Conservation (phyloP, 2,797 vertebrate genomes). For the Rhinophrynus dorsalis region DNA sequence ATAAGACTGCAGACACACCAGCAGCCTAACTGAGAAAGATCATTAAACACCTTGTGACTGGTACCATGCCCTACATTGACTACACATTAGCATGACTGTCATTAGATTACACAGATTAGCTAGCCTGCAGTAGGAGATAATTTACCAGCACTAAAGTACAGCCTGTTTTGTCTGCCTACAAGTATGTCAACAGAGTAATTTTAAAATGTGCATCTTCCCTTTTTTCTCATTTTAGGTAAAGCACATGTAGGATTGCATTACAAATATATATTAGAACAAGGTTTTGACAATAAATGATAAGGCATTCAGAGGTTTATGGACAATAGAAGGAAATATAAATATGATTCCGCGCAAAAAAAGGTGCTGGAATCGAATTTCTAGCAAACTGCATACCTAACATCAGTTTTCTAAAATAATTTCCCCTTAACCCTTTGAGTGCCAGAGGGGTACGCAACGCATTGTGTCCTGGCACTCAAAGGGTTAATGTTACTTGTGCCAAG, state of each 20-base stretch:
- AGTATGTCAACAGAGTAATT: slow-evolving; percentile 8
- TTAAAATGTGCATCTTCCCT: background rate
- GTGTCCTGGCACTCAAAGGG: too few species aligned
- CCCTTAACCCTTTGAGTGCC: too few species aligned
- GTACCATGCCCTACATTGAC: slow-evolving; percentile 22
- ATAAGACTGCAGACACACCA: slow-evolving; percentile 5
- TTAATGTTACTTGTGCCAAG: too few species aligned
- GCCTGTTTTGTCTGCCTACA: slow-evolving; percentile 15
- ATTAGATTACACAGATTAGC: slow-evolving; percentile 38
- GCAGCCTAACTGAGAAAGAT: slow-evolving; percentile 5
- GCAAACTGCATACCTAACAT: too few species aligned
- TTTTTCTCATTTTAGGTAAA: background rate
- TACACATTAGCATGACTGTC: slow-evolving; percentile 29
- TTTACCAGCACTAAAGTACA: slow-evolving; percentile 2
- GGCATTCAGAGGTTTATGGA: too few species aligned
- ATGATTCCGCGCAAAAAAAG: too few species aligned
- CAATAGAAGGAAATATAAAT: too few species aligned
- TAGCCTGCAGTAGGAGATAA: slow-evolving; percentile 1
- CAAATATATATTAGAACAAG: slow-evolving; percentile 7
- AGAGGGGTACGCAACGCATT: too few species aligned
- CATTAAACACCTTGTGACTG: slow-evolving; percentile 13
- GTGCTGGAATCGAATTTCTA: too few species aligned
- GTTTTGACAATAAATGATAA: too few species aligned
- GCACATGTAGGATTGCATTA: background rate
- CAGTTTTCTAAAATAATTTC: too few species aligned